phyloP scores from a whole-genome alignment of 2,797 vertebrate genomes.

The Sebastes wilsoni region DNA sequence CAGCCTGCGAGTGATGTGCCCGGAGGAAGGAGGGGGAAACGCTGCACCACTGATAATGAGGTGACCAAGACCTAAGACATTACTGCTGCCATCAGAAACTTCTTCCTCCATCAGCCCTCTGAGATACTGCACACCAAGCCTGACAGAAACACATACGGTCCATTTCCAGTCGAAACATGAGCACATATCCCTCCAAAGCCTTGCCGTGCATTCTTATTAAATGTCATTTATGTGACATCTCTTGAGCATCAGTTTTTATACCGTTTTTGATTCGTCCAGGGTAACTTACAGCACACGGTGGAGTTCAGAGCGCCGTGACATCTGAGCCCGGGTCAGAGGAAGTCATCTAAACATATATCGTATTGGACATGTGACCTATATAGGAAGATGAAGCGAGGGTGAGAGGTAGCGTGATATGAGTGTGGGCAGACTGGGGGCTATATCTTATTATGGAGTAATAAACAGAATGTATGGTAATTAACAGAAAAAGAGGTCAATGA shows the following conservation, averaged over 20 bases:
- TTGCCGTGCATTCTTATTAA: neutral
- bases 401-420: constrained; percentile 30
- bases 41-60: constrained; percentile 60
- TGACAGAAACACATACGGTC: neutral
- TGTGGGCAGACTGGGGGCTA: constrained; percentile 27
- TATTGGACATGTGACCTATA: constrained; percentile 70
- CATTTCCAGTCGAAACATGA: neutral
- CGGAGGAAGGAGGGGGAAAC: constrained; percentile 37
- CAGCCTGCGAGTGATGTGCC: constrained; percentile 34
- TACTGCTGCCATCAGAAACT: constrained; percentile 25
- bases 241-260: neutral
- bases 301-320: constrained; percentile 3
- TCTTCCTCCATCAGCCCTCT: neutral
- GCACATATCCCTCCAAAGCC: neutral
- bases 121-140: neutral
- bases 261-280: neutral
- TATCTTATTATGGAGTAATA: constrained; percentile 6
- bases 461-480: constrained; percentile 37
- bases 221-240: neutral
- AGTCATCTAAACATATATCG: constrained; percentile 46
- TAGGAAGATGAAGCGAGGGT: constrained; percentile 36
- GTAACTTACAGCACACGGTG: neutral
- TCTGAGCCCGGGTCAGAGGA: constrained; percentile 40
- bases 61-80: constrained; percentile 32
- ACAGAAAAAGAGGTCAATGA: constrained; percentile 35